Base-by-base conservation (phyloP, 2,888 invertebrate genomes). In the Cerastoderma edule region DNA sequence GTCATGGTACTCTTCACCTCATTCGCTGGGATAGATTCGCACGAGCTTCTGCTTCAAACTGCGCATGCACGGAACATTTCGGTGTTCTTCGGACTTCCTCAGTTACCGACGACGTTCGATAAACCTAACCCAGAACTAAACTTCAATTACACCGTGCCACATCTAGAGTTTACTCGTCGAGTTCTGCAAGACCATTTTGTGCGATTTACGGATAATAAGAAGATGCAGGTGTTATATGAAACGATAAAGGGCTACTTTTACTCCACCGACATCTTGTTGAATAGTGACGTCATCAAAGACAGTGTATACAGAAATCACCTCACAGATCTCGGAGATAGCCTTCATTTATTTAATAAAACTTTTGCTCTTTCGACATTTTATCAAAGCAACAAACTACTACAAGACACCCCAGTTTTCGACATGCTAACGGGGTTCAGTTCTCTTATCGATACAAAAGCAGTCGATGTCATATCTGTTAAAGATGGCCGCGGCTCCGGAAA, bases 401-500 rank as follows among this genome's bases (percentile, higher is more conserved):
- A 53, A 32, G 85, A 85, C 67, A 71, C 78, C 28, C 79, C 85
- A 0, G 48, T 87, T 6, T 64, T 48, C n/a, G 78, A 85, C 13
- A 84, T 87, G 56, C 78, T 85, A 16, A 30, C 72, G 16, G 87
- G 87, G 32, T 86, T 89, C 65, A 68, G 63, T 28, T 63, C 46
- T 19, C 50, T 89, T 22, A 83, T 76, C 13, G 60, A 54, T 6
- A 71, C 80, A 2, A 56, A 69, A 0, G 56, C 39, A 28, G 78
- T 85, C 27, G 87, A 88, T 75, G 71, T 88, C 60, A 80, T 89
- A n/a, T 84, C 87, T 48, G 86, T 89, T 13, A 84, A 86, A 69
- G 89, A 89, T 75, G 88, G 89, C 1, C 83, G 89, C 13, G 89
- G 89, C 10, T 77, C 67, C n/a, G 89, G 86, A 19, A 86, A 72